Base-by-base conservation (phyloP, 2,113 vertebrate genomes). In the Ceyx cyanopectus region DNA sequence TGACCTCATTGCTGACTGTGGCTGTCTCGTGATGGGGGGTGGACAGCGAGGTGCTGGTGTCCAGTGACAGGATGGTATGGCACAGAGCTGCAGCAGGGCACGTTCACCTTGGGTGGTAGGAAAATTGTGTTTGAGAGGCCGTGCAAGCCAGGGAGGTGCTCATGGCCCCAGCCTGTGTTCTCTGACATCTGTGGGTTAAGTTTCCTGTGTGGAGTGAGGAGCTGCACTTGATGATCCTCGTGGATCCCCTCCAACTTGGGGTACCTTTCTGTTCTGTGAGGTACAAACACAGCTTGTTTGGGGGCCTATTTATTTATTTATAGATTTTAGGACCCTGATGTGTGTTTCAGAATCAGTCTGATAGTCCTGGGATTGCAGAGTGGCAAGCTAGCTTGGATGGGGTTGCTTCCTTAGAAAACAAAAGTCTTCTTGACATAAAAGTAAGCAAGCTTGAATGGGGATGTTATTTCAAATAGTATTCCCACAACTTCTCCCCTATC, bases 1-100 rank as follows among this genome's bases (percentile, higher is more conserved):
- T 53, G 24, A 34, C 30, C 5, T 62, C 2, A 0, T 16, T 16
- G 27, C 30, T 18, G 14, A 48, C 32, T 8, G 0, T 32, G 26
- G 9, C 45, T 57, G 29, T 50, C 43, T 51, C 6, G 3, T 2
- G 61, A 17, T 0, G 14, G 10, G 51, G 12, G 16, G 40, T 4
- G 1, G 37, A 41, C 51, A 37, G 14, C 21, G 18, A 57, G 74
- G 12, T 30, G 48, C 29, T 63, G 19, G 16, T 16, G 46, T n/a
- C 30, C 8, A 14, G 12, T 23, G 34, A 22, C 23, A 32, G 45
- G n/a, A 19, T 2, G 7, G 13, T 4, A 18, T 26, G 26, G 13
- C 6, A 32, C 40, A 32, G 18, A 62, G 26, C 46, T 62, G 32
- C 19, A 5, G 12, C 24, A 11, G 34, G 22, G 32, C 54, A 37